Evolutionary conservation across 2,113 vertebrate species (phyloP), one percentile per base, ranked within the genome.

Genomic region (Carlito syrichta): DNA sequence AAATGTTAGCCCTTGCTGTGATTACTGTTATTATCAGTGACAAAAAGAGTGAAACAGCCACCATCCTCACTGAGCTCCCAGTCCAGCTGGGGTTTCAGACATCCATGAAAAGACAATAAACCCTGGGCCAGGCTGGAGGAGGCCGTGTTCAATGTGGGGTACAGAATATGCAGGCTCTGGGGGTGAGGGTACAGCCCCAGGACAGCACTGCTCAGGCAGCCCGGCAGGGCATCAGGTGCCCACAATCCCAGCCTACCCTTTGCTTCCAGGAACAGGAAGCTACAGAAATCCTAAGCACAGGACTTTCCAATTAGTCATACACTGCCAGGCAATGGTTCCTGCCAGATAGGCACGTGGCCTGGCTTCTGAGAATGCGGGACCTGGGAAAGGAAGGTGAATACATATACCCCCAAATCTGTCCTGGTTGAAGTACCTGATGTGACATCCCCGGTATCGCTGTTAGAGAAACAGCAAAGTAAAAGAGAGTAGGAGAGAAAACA

Each of bases 221-320:
- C 8, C 43, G 2, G 2, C 2, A 3, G 38, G 32, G 35, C 38
- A 30, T n/a, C 45, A 12, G 2, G 2, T 56, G 27, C 76, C 86
- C 54, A 30, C 16, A 9, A n/a, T 14, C 50, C 5, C 40, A 27
- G 5, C 45, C 12, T 1, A 1, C 4, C 85, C 35, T 89, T 93
- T 97, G 81, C 96, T 97, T 97, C 95, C 95, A 96, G 93, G 83
- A 94, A 96, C 89, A 96, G 96, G 91, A 97, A 97, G 35, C 84
- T 25, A 91, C 43, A 66, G 0, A 91, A 54, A 38, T 79, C 50
- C 88, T 74, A 38, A 60, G 81, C 6, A 30, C 68, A 48, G 40
- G 62, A 14, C 56, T 92, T 97, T 93, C 87, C 71, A 22, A 11
- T 96, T 82, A 97, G 95, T 95, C 96, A 98, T 81, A 81, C 50